Base-by-base conservation (phyloP, 2,888 invertebrate species). In the Leuctra nigra region DNA sequence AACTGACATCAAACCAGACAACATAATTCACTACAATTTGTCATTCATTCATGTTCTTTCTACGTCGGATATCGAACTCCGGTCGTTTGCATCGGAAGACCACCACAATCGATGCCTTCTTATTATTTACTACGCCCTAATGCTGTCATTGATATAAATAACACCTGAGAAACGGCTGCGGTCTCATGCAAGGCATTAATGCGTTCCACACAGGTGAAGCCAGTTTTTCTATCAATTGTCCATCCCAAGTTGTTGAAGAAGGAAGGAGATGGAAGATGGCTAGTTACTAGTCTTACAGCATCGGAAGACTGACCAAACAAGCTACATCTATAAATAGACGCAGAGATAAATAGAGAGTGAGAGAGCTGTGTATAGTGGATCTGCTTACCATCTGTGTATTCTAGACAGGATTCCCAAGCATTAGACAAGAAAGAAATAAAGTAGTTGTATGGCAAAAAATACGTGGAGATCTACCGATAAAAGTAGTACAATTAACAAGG, bases 321-420 rank as follows among this genome's bases (percentile, higher is more conserved):
- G 35, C 35, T 50, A 11, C 50, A 23, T 33, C 50, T 50, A 50
- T 50, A 29, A 50, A 50, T 50, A 50, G 50, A 50, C 22, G 13
- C 6, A 13, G 14, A 4, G 9, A 35, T 18, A 35, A 14, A 48
- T 7, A 29, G 48, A 33, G 50, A 50, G 36, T 14, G 47, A 47
- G 13, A 41, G 44, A 44, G 4, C 1, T 20, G 23, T 20, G 22
- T 20, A 4, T 33, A 2, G 33, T 4, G 16, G 29, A 48, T 29
- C 9, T 50, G 50, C 16, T 33, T n/a, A 22, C 50, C 50, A 50
- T 50, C 50, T 50, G 50, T 9, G 20, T 29, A 29, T 29, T 29
- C 50, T n/a, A 50, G 16, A 50, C 50, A 3, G 11, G 41, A 41
- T 41, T 41, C 20, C 18, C 20, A 20, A 41, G 4, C n/a, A 9